Evolutionary conservation across 2,113 vertebrate genomes (phyloP), one percentile per base, ranked within the genome.

Genomic region (Neotragus pygmaeus): DNA sequence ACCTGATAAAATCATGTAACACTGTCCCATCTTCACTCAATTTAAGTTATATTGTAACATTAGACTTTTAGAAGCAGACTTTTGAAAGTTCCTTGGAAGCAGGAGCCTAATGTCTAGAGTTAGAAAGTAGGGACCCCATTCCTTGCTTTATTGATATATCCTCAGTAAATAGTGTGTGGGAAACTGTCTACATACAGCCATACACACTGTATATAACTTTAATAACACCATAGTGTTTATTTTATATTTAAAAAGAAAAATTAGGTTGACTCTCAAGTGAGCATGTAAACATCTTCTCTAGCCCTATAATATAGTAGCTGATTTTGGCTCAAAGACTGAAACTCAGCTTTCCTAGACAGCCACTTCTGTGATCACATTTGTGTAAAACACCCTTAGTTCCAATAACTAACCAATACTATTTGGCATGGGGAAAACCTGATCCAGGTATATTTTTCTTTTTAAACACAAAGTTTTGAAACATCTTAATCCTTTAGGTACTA

Each of bases 191-290:
- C 3, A 39, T 39, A 27, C 10, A n/a, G 8, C 23, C n/a, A 6
- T 43, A 55, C 60, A 36, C 21, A 12, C 1, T 80, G 45, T 10
- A 28, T 80, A 28, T 17, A 15, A 33, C 12, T 78, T 96, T 70
- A 70, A 57, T 73, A 82, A 64, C n/a, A 95, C 30, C 80, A 45
- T 23, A 16, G 6, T 85, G 39, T 75, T 92, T 28, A 58, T n/a
- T 94, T 82, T 77, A 80, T 62, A 49, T 73, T 96, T 94, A 73
- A 78, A 90, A 14, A 84, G 77, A 95, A 91, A 75, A 81, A 36
- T 13, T 82, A 8, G 55, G 23, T 77, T 78, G 39, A 43, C 28
- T 94, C 45, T 96, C 73, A 89, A 53, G 4, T 53, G 47, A 36
- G 4, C 21, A 49, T 3, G 12, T 51, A 77, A 96, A 91, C 1